These are phyloP conservation scores for Anastatus disparis DNA, from an alignment of 1,140 invertebrate species.

Conservation along the genomic window DNA sequence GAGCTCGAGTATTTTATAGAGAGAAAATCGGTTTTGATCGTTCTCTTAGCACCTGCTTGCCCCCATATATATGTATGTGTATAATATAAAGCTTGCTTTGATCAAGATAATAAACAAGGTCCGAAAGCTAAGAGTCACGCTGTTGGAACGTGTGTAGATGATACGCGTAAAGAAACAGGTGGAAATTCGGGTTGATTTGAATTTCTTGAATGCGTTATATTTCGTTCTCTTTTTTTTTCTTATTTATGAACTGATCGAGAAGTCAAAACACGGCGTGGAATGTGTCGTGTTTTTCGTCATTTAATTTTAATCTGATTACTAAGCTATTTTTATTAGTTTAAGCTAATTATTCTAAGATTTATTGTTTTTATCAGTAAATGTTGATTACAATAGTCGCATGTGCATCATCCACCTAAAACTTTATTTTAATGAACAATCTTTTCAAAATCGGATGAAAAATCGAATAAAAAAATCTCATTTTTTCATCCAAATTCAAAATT, in stretches of 20 bases:
- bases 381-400: too few relatives aligned
- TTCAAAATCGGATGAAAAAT: too few relatives aligned
- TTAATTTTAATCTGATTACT: neutral
- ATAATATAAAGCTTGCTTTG: too few relatives aligned
- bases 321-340: neutral
- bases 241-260: neutral
- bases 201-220: constrained; percentile 7
- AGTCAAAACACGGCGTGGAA: constrained; percentile 3
- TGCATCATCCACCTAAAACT: too few relatives aligned
- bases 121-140: constrained; percentile 3
- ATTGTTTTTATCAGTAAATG: too few relatives aligned
- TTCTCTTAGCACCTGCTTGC: constrained; percentile 36
- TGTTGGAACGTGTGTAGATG: neutral
- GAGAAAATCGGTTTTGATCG: constrained; percentile 29
- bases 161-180: constrained; percentile 28
- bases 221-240: too few relatives aligned
- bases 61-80: too few relatives aligned
- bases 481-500: too few relatives aligned
- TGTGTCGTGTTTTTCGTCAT: neutral
- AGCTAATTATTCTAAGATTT: too few relatives aligned
- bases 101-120: constrained; percentile 35
- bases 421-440: too few relatives aligned
- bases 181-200: constrained; percentile 15
- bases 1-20: neutral
- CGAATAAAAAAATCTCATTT: too few relatives aligned